phyloP scores from a whole-genome alignment of 2,888 invertebrate species.

The Andricus curvator region DNA sequence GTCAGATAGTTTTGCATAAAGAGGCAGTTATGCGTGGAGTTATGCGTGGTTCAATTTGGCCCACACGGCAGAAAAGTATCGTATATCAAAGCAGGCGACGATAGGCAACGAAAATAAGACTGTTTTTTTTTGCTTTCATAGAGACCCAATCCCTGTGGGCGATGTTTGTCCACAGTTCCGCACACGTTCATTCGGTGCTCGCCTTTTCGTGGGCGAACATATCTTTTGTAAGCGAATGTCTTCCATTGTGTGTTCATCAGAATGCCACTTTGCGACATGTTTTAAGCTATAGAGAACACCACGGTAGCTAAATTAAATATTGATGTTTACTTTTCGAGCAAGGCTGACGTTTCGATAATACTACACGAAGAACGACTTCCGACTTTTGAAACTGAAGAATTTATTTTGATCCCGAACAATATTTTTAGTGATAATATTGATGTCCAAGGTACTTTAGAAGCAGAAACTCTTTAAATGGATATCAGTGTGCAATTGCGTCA shows the following conservation, averaged over 20 bases:
- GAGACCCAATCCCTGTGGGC: constrained; percentile 60
- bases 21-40: constrained; percentile 66
- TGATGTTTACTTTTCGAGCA: constrained; percentile 29
- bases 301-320: constrained; percentile 32
- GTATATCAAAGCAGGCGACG: constrained; percentile 68
- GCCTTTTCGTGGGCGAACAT: constrained; percentile 63
- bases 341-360: constrained; percentile 13
- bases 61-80: constrained; percentile 70
- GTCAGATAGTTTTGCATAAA: constrained; percentile 70
- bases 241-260: constrained; percentile 42
- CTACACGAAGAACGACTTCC: not conserved
- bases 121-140: constrained; percentile 62
- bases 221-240: constrained; percentile 59
- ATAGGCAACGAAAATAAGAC: constrained; percentile 63
- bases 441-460: not conserved
- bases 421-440: constrained; percentile 27
- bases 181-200: constrained; percentile 61
- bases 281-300: constrained; percentile 17
- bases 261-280: constrained; percentile 31
- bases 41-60: constrained; percentile 63
- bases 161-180: constrained; percentile 54
- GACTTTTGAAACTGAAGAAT: constrained; percentile 4
- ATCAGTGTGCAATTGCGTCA: not conserved
- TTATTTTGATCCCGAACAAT: constrained; percentile 20
- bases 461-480: constrained; percentile 3